Evolutionary conservation across 2,113 vertebrate genomes (phyloP), one percentile per base, ranked within the genome.

Genomic region (Oncorhynchus nerka): DNA sequence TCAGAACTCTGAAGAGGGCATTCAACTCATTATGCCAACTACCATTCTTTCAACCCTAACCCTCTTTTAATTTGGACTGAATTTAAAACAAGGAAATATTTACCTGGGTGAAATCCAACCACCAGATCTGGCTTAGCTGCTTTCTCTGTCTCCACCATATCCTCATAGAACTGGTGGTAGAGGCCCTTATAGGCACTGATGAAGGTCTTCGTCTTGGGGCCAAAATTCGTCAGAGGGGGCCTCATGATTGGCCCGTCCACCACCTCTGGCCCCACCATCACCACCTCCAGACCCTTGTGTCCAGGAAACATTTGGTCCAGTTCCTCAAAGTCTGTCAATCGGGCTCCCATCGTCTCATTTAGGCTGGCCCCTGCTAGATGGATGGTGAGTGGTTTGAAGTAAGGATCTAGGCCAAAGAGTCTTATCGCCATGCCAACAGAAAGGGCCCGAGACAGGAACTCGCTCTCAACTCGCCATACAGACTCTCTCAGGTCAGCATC

Each of bases 81-180:
- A 67, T 48, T 13, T 22, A 12, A 71, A 9, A 59, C 12, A 4
- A 22, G 34, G 34, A 70, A 8, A 48, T 70, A 4, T 48, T 70
- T 91, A 99, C 97, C 97, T 1, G 98, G 97, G 83, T 99, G 97
- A 85, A 98, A 99, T 70, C 95, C 96, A 16, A 97, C 93, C 77
- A 98, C 96, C 73, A 99, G 86, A 74, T 98, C 93, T 0, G 97
- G 97, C 82, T 83, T 94, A 5, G 95, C 79, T 0, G 91, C 94
- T 79, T 93, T 87, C 66, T 93, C 90, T 57, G 87, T 95, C 87
- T 97, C 96, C 85, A 99, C 90, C 0, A 96, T 68, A 0, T 95
- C 94, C 80, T 99, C 98, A 97, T 97, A 99, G 91, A 98, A 98
- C 84, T 96, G 92, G 0, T 99, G 97, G 83, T 99, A 99, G 24